These are phyloP conservation scores for Dasysyrphus albostriatus DNA, from an alignment of 2,888 invertebrate genomes.

Conservation along the genomic window DNA sequence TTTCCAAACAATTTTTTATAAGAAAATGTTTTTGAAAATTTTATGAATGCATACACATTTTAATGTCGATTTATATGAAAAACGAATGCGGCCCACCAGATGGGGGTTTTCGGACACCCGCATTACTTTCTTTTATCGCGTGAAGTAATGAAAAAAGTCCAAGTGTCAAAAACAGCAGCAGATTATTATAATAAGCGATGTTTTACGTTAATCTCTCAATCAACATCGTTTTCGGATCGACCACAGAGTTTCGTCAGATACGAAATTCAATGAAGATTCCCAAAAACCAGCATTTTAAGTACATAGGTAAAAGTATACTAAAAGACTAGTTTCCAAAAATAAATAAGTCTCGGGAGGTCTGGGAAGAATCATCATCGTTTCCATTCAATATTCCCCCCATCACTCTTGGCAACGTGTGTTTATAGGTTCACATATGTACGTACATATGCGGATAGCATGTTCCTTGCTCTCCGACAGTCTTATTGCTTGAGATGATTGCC, in stretches of 20 bases:
- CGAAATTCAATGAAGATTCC: neutral
- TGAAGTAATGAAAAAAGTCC: no score
- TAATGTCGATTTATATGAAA: no score
- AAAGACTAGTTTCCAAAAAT: slow-evolving; percentile 37
- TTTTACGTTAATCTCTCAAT: no score
- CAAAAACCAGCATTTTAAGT: neutral
- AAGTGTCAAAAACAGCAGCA: no score
- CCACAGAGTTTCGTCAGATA: neutral
- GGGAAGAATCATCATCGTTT: slow-evolving; percentile 62
- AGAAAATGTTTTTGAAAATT: no score
- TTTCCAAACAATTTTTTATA: no score
- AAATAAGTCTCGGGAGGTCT: slow-evolving; percentile 46
- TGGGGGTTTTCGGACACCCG: no score
- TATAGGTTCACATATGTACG: slow-evolving; percentile 5
- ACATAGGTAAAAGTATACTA: neutral
- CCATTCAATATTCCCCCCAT: slow-evolving; percentile 22
- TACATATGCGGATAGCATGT: slow-evolving; percentile 19
- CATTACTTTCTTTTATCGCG: no score
- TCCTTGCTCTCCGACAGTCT: slow-evolving; percentile 20
- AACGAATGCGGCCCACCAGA: no score
- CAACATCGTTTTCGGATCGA: neutral
- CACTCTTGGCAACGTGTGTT: neutral
- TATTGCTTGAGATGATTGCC: slow-evolving; percentile 65
- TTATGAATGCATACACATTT: no score
- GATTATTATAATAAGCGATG: no score